phyloP scores from a whole-genome alignment of 2,113 vertebrate genomes.

The Oncorhynchus kisutch region DNA sequence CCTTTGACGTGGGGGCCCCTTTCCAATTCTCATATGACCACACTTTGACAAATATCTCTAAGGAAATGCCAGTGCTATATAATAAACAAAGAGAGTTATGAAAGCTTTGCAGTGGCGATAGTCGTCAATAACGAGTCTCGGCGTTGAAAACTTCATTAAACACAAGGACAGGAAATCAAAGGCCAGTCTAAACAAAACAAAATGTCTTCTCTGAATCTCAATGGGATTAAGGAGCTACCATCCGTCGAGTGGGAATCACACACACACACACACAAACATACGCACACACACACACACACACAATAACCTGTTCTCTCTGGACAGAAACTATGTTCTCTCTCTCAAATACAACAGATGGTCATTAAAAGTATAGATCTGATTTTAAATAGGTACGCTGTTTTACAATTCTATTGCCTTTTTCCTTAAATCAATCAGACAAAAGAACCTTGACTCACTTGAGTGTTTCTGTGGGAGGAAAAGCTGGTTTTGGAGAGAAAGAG shows the following conservation, averaged over 20 bases:
- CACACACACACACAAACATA: not conserved
- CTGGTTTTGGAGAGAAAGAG: too few species aligned
- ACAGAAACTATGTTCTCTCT: too few species aligned
- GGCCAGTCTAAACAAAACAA: not conserved
- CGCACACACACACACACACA: not conserved
- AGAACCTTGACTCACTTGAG: too few species aligned
- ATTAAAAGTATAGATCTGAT: too few species aligned
- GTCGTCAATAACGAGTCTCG: constrained; percentile 36
- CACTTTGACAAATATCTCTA: constrained; percentile 18
- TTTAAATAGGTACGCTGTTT: too few species aligned
- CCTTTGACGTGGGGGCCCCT: not conserved
- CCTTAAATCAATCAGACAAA: too few species aligned
- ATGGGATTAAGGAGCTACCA: constrained; percentile 2
- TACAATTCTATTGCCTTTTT: too few species aligned
- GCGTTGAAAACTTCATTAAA: constrained; percentile 13
- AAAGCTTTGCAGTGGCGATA: constrained; percentile 17
- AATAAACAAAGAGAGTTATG: constrained; percentile 25
- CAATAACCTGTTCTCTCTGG: not conserved
- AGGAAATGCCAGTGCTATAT: constrained; percentile 13
- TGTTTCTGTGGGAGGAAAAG: too few species aligned
- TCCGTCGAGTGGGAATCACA: not conserved
- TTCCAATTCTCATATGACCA: not conserved
- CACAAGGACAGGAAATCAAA: constrained; percentile 2
- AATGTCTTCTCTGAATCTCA: constrained; percentile 4
- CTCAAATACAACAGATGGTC: too few species aligned